Base-by-base conservation (phyloP, 2,797 vertebrate genomes). In the Rhyacichthys aspro region DNA sequence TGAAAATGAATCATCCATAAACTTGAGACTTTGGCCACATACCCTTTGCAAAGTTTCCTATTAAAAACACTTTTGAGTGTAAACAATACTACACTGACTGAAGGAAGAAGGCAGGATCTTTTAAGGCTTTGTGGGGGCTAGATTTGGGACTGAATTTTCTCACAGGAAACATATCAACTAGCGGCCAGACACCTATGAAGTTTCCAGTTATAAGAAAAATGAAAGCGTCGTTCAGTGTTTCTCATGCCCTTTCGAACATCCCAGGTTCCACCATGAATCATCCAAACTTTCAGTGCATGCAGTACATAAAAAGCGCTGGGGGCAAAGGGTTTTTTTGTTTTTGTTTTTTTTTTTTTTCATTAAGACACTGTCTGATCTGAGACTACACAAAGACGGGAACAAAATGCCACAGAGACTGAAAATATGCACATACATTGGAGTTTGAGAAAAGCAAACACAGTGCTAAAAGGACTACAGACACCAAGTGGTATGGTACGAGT, bases 101-200 rank as follows among this genome's bases (percentile, higher is more conserved):
- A 28, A 56, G n/a, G 1, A 17, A 18, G 37, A 45, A 23, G 19
- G 12, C 1, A 17, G 34, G 0, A 2, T 50, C n/a, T n/a, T 42
- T 34, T 32, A 32, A 10, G 6, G 38, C 9, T 66, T 45, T 19
- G 11, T 56, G 14, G 28, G 39, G 14, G n/a, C 5, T 3, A 57
- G 47, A 3, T 72, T 47, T 11, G 9, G 11, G 45, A 18, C 8
- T 68, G n/a, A 33, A 43, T 55, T 33, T 17, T 39, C 32, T 58
- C 19, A 44, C 47, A 14, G 52, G 42, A 55, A n/a, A 42, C 61
- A 70, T 52, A 61, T 57, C 65, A 53, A 57, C 65, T 46, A 78
- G 77, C 84, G 88, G 88, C 88, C 86, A 89, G 86, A 90, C 89
- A 91, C 78, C 85, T 85, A 72, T 60, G 48, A 58, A 81, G 59